Percentiles rank a stretch among this genome's conserved stretches.
Conservation (phyloP, 2,888 invertebrate species). For the Heteromurus nitidus region DNA sequence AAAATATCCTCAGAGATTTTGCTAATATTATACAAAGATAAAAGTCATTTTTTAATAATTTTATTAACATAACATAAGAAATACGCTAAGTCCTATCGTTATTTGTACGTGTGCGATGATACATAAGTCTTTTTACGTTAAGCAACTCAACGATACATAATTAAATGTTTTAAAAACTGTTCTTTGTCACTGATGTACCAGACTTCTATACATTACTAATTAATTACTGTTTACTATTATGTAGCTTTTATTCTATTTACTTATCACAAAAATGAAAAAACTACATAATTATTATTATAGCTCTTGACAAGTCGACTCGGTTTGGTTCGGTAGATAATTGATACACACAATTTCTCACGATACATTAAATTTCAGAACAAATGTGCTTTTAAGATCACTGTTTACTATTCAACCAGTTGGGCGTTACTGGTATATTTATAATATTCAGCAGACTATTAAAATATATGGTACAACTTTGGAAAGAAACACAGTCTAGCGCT, state of each 20-base stretch:
- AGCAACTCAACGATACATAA: not conserved
- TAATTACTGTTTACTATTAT: conserved; percentile 37
- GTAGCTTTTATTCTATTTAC: conserved; percentile 20
- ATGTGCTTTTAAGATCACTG: conserved; percentile 32
- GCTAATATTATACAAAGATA: conserved; percentile 73
- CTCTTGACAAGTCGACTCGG: conserved; percentile 26
- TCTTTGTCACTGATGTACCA: conserved; percentile 62
- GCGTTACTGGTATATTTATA: conserved; percentile 21
- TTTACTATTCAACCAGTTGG: conserved; percentile 17
- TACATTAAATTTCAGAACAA: not conserved
- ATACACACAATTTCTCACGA: not conserved
- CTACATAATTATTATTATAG: conserved; percentile 4
- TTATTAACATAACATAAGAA: conserved; percentile 9
- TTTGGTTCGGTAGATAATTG: conserved; percentile 7
- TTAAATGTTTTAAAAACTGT: conserved; percentile 48
- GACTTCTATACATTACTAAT: conserved; percentile 54
- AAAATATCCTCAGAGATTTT: conserved; percentile 73
- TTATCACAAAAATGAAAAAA: not conserved
- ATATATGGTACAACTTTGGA: conserved; percentile 9
- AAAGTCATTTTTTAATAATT: conserved; percentile 59
- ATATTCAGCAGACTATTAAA: conserved; percentile 19
- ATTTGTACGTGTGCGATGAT: conserved; percentile 50
- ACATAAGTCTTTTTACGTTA: conserved; percentile 30
- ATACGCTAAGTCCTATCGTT: conserved; percentile 31
- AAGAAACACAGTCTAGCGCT: too few relatives aligned